Conservation (phyloP, 2,888 invertebrate genomes). For the Ellobium chinense region DNA sequence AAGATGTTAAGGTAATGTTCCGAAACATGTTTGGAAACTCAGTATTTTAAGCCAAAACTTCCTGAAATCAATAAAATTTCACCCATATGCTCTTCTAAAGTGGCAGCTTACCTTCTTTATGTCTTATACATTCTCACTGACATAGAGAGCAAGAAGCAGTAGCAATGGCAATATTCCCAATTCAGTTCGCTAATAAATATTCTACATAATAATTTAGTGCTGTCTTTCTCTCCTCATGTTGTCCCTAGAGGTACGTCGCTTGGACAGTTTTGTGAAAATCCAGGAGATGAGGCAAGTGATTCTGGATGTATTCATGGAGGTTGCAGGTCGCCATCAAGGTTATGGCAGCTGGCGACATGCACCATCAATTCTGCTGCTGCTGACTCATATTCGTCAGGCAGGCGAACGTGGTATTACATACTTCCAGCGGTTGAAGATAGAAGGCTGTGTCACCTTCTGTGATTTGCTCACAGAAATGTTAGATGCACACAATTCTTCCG, state of each 20-base stretch:
- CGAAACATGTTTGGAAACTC: no score
- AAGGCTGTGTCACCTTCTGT: conserved; percentile 70
- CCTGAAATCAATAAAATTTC: no score
- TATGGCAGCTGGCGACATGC: conserved; percentile 68
- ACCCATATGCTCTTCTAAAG: no score
- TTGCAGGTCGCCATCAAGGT: conserved; percentile 70
- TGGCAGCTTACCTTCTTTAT: no score
- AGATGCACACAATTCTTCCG: conserved; percentile 62
- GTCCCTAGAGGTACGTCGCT: conserved; percentile 66
- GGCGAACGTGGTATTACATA: conserved; percentile 69
- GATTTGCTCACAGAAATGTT: conserved; percentile 73
- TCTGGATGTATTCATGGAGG: conserved; percentile 68
- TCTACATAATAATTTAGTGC: no score
- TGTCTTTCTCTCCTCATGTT: neutral
- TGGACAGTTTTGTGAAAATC: conserved; percentile 67
- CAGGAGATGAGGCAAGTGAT: conserved; percentile 68
- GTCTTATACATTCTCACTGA: no score
- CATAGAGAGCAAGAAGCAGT: no score
- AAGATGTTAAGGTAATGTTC: no score
- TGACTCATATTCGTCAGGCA: conserved; percentile 72
- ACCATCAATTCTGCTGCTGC: conserved; percentile 66
- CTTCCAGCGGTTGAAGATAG: conserved; percentile 69
- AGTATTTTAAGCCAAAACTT: no score
- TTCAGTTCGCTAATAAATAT: no score
- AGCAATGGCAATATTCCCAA: no score